A percentile compares a stretch with the other conserved stretches of the same genome.
Conservation (phyloP, 2,113 vertebrate genomes). For the Phylloscopus trochiloides region DNA sequence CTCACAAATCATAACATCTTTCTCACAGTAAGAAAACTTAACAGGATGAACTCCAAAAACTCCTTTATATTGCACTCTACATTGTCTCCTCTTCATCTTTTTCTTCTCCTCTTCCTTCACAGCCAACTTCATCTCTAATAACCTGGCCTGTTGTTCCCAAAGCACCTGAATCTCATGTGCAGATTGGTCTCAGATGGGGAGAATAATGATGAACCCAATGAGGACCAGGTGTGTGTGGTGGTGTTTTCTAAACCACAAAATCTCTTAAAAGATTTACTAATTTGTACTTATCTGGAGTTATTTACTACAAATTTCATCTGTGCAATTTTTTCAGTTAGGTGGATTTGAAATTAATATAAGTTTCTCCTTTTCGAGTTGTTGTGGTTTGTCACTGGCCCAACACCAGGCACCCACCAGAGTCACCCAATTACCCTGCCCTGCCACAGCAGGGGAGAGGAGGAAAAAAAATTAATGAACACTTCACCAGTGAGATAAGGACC, state of each 20-base stretch:
- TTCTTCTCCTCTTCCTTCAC: accelerated
- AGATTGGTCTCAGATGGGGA: neutral
- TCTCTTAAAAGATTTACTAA: neutral
- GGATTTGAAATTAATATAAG: neutral
- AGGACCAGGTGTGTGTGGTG: neutral
- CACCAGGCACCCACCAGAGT: neutral
- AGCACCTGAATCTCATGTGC: neutral
- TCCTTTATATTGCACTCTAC: accelerated
- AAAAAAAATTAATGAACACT: neutral
- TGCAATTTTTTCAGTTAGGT: neutral
- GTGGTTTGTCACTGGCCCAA: neutral
- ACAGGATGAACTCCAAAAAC: neutral
- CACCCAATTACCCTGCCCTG: neutral
- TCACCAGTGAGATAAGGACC: neutral
- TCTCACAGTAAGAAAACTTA: accelerated
- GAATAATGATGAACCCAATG: neutral
- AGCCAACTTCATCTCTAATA: too few relatives aligned
- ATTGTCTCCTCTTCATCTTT: accelerated
- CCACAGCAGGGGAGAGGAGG: neutral
- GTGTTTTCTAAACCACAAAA: neutral
- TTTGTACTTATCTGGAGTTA: neutral
- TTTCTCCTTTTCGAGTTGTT: neutral
- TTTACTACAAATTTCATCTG: neutral
- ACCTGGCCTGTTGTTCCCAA: neutral
- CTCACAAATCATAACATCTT: neutral